These are phyloP conservation scores for Lordiphosa collinella DNA, from an alignment of 1,140 invertebrate genomes.

Conservation along the genomic window DNA sequence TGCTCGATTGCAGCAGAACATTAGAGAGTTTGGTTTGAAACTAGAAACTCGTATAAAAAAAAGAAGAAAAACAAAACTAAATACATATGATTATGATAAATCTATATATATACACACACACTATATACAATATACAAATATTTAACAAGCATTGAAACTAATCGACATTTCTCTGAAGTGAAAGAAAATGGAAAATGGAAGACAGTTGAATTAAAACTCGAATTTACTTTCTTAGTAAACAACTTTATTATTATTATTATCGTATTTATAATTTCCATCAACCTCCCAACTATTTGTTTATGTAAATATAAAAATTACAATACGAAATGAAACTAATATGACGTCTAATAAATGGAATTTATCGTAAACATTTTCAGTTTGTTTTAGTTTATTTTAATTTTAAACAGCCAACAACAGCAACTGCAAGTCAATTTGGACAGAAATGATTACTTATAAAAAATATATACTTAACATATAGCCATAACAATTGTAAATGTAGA, in stretches of 20 bases:
- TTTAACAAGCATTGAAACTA: slow-evolving; percentile 41
- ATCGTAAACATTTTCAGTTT: slow-evolving; percentile 34
- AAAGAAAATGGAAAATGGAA: slow-evolving; percentile 27
- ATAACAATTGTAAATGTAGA: slow-evolving; percentile 19
- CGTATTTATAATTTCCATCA: slow-evolving; percentile 58
- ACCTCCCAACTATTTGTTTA: slow-evolving; percentile 34
- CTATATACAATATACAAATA: slow-evolving; percentile 26
- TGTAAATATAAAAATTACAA: slow-evolving; percentile 59
- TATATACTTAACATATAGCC: slow-evolving; percentile 36
- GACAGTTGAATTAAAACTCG: slow-evolving; percentile 60
- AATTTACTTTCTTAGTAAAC: slow-evolving; percentile 61
- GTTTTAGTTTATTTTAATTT: slow-evolving; percentile 5
- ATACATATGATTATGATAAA: slow-evolving; percentile 53
- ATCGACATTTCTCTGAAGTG: slow-evolving; percentile 44
- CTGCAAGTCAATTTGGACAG: slow-evolving; percentile 49
- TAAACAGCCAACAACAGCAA: slow-evolving; percentile 9
- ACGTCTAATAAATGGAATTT: slow-evolving; percentile 68
- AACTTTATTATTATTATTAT: slow-evolving; percentile 33
- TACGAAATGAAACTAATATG: slow-evolving; percentile 58
- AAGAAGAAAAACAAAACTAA: slow-evolving; percentile 28
- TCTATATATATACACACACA: slow-evolving; percentile 32
- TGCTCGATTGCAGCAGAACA: slow-evolving; percentile 47
- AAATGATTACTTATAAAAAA: slow-evolving; percentile 27
- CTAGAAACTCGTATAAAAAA: slow-evolving; percentile 62
- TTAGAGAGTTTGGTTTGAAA: slow-evolving; percentile 71